Evolutionary conservation across 2,888 invertebrate genomes (phyloP), one percentile per base, ranked within the genome.

Genomic region (Conchocele bisecta): DNA sequence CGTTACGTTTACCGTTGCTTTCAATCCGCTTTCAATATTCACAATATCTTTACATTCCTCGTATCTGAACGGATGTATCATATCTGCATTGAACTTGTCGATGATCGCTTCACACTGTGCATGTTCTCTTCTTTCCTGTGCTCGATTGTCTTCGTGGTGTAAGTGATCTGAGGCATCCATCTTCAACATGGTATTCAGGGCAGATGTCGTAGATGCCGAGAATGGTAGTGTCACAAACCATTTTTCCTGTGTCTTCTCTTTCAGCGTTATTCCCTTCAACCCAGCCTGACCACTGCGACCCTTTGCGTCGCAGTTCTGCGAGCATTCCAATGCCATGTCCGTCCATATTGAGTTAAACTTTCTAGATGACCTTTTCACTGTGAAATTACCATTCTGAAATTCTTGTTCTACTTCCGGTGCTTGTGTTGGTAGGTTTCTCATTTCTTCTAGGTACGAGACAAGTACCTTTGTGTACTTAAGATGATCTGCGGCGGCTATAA

Each of bases 221-320:
- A 53, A 53, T 35, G 54, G 54, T 13, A 53, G 33, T 6, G 54
- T 53, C 15, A 29, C 6, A 53, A 53, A 53, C 54, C 31, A 53
- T 17, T 33, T 53, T 35, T 53, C 35, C 22, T 53, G 22, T 53
- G 54, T 26, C 7, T 35, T 13, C 24, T 7, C 20, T 6, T 33
- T 53, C 33, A 53, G 6, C 20, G 54, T 53, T 6, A 35, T 26
- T 13, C 54, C 54, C 13, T 26, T 33, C 13, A 53, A 26, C 6
- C 35, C 54, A 13, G 54, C 35, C 17, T 53, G 54, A 5, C 54
- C 54, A 53, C 11, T 33, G 11, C 33, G 29, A 6, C 54, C 54
- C 35, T 53, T 53, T 5, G 54, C 54, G 22, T 42, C 42, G 42
- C 42, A 42, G 22, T 42, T 42, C n/a, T 42, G 42, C 6, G 42